These are phyloP conservation scores for Bambusicola thoracicus DNA, from an alignment of 2,113 vertebrate genomes.

Conservation along the genomic window DNA sequence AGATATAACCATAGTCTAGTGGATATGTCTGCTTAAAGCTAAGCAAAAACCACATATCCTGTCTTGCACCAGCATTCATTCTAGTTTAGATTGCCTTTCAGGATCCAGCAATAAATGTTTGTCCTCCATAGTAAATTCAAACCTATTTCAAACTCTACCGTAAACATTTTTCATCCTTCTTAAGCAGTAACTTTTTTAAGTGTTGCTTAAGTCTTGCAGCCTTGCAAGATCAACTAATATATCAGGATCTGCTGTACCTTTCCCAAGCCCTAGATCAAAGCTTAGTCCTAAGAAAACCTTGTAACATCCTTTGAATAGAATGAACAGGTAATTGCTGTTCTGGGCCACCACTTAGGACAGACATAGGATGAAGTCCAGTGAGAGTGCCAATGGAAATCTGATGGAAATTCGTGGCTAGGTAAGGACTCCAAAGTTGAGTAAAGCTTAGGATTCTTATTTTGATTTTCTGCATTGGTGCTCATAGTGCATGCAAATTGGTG, in stretches of 20 bases:
- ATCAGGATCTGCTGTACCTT: not conserved
- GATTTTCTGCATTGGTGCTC: not conserved
- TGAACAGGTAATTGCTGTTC: not conserved
- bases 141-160: not conserved
- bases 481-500: not conserved
- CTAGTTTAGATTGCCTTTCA: not conserved
- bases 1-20: not conserved
- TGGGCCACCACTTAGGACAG: not conserved
- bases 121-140: constrained; percentile 3
- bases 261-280: not conserved
- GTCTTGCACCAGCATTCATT: not conserved
- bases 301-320: not conserved
- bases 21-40: not conserved
- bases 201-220: not conserved
- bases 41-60: not conserved
- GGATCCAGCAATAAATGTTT: not conserved
- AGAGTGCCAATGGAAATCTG: not conserved
- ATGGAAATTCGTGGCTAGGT: not conserved
- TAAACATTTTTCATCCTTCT: not conserved
- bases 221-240: not conserved
- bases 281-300: not conserved
- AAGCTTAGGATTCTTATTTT: not conserved
- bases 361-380: not conserved
- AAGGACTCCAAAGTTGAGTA: not conserved
- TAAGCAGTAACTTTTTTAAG: not conserved